These are phyloP conservation scores for Trogon melanurus DNA, from an alignment of 2,113 vertebrate genomes.

Conservation along the genomic window DNA sequence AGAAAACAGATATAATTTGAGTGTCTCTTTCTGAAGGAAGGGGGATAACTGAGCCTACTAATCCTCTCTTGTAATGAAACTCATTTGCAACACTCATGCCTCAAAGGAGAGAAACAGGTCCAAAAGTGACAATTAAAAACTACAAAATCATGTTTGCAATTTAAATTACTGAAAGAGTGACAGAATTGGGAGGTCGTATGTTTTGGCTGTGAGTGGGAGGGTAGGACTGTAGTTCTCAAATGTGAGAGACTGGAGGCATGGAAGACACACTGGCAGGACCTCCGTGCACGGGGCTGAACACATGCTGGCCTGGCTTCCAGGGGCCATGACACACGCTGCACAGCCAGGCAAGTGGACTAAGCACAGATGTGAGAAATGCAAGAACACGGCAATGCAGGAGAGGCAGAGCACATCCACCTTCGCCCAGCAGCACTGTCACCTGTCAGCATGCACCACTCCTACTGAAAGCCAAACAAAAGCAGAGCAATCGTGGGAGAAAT, in stretches of 20 bases:
- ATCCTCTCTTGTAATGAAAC: constrained; percentile 33
- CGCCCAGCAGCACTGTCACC: neutral
- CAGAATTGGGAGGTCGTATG: neutral
- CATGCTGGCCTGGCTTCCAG: neutral
- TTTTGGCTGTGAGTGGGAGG: neutral
- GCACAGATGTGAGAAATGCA: neutral
- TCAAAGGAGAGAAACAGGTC: constrained; percentile 51
- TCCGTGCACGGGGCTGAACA: neutral
- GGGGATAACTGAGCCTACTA: constrained; percentile 14
- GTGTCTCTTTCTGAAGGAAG: neutral
- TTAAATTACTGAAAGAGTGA: constrained; percentile 22
- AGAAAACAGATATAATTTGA: neutral
- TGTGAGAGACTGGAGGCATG: neutral
- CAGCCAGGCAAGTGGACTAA: neutral
- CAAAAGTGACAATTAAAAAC: constrained; percentile 62
- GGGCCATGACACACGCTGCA: neutral
- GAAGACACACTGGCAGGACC: neutral
- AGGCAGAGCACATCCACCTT: neutral
- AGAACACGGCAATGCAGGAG: neutral
- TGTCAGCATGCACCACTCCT: neutral
- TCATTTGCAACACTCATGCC: constrained; percentile 35
- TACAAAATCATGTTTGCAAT: constrained; percentile 25
- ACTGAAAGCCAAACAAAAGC: neutral
- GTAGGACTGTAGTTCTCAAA: neutral
- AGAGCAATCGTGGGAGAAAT: fast-evolving